Evolutionary conservation across 2,113 vertebrate genomes (phyloP), one percentile per base, ranked within the genome.

Genomic region (Channa argus): DNA sequence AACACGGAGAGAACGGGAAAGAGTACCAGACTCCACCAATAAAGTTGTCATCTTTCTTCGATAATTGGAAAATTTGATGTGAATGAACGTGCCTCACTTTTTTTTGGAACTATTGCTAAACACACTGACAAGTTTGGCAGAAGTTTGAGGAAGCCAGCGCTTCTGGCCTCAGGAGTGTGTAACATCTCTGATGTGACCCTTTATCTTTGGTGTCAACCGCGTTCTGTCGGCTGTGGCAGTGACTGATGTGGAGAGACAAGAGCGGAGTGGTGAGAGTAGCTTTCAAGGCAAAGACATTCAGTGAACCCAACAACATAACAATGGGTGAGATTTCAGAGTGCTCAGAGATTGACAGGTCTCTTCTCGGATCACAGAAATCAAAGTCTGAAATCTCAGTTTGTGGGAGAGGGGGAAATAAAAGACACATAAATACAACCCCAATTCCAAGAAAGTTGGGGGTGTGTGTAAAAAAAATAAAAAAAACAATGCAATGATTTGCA

Each of bases 191-290:
- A 72, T 68, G 82, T 68, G 75, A 79, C 76, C 79, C 73, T 76
- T 74, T 73, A 47, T 87, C 68, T 88, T 51, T 67, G 52, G 65
- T 47, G 66, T 69, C 5, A 15, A 45, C 68, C 14, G 4, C 4
- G 54, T 63, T 59, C 65, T 68, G 43, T 80, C 72, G 47, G 71
- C 55, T 58, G 53, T 86, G 86, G 75, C 81, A 71, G 79, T 79
- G 90, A 89, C 59, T 63, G 77, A 88, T 84, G 76, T 60, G 51
- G 54, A 46, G 37, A 58, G 74, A 84, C 77, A 75, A 45, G 75
- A 74, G 45, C 5, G 0, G 71, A 86, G 75, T 49, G 51, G 41
- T n/a, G 14, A 65, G 62, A 70, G 56, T 47, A 8, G n/a, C 52
- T 77, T 81, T 84, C 39, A 69, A 63, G 63, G 41, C 54, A 61